Conservation (phyloP, 2,797 vertebrate species). For the Pseudotriccus pelzelni region DNA sequence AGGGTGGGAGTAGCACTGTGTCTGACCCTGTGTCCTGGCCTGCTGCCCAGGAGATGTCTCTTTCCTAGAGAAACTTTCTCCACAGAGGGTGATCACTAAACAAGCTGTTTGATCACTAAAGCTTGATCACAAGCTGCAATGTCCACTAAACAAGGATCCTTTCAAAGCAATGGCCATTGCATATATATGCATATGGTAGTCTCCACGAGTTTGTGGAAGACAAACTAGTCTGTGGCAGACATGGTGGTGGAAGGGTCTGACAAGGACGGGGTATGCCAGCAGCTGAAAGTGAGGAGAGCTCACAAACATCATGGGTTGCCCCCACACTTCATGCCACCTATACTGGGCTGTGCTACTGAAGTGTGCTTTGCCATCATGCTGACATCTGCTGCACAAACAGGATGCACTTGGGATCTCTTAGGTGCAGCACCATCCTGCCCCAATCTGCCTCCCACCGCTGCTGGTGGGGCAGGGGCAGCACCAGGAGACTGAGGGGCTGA, state of each 20-base stretch:
- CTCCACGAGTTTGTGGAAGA: background rate
- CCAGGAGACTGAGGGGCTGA: rapidly evolving
- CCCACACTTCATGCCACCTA: background rate
- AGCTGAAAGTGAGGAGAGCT: background rate
- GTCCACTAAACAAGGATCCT: background rate
- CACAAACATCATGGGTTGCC: background rate
- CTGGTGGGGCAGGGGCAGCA: background rate
- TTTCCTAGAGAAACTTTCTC: background rate
- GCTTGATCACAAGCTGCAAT: background rate
- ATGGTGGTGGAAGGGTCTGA: rapidly evolving
- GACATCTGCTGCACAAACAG: background rate
- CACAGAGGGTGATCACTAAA: background rate
- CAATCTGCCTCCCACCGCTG: background rate
- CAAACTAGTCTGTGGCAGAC: background rate
- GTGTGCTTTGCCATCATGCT: rapidly evolving
- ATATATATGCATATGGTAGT: background rate
- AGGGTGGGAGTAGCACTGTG: background rate
- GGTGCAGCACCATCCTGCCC: background rate
- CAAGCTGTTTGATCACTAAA: background rate
- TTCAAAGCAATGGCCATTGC: background rate
- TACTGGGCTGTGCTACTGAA: background rate
- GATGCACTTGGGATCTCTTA: background rate
- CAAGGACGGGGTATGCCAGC: background rate
- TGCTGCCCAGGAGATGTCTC: background rate
- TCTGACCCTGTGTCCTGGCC: background rate